Base-by-base conservation (phyloP, 2,888 invertebrate species). In the Caenorhabditis sp. region DNA sequence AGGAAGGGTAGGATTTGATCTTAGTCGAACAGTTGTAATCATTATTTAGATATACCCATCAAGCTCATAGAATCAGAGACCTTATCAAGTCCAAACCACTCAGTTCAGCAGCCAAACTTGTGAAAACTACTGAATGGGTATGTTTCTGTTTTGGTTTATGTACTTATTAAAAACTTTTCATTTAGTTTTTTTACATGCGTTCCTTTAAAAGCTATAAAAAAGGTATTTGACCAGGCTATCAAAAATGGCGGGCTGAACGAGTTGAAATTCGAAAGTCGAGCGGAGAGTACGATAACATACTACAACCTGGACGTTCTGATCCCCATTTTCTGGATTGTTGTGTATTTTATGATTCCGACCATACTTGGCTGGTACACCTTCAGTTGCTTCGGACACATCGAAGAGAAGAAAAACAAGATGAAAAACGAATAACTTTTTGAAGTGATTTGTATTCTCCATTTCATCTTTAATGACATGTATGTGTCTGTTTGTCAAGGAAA, bases 351-450 rank as follows among this genome's bases (percentile, higher is more conserved):
- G 8, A 20, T 65, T 4, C 65, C 65, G 5, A 55, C 46, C 6
- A 56, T 65, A 37, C 35, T 65, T 5, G 55, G 65, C 2, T 65
- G 65, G 65, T 65, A 65, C 46, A 55, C 39, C 11, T 65, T 46
- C 46, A 65, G 65, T 15, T 65, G 65, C 22, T 65, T 65, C n/a
- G 65, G 65, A 8, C 65, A 65, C 17, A 46, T 65, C 46, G 65
- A 65, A 30, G 65, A 65, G 11, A 65, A 65, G 17, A 39, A 24
- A 2, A 26, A 11, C 1, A 65, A 65, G 15, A 3, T 1, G 1
- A 65, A 65, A 20, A 46, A 20, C 1, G 65, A 65, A 26, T 63
- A 8, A 65, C 53, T 20, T 35, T 35, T 9, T 30, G 30, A 30
- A 7, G 30, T 30, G 35, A 13, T 7, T 35, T 35, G n/a, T n/a